These are phyloP conservation scores for Anas georgica DNA, from an alignment of 2,797 vertebrate species.

Conservation along the genomic window DNA sequence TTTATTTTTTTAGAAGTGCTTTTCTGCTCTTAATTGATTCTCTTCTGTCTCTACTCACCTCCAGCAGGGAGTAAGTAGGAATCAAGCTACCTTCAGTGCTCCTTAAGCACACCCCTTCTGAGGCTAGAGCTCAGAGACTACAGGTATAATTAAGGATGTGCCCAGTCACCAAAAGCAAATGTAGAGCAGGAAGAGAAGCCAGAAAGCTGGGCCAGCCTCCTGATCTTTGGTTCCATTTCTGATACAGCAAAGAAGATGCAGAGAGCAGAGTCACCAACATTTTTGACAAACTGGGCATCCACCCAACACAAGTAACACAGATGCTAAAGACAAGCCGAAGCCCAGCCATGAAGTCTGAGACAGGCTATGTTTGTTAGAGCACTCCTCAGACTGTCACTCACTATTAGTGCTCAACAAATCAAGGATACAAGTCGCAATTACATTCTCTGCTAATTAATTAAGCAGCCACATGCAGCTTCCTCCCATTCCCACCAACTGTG, in stretches of 20 bases:
- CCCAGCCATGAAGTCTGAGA: neutral
- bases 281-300: neutral
- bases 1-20: neutral
- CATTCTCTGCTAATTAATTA: conserved; percentile 36
- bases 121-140: neutral
- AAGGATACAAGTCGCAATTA: conserved; percentile 12
- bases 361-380: neutral
- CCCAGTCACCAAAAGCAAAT: neutral
- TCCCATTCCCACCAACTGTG: conserved; percentile 30
- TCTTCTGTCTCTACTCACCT: neutral
- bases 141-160: neutral
- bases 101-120: neutral
- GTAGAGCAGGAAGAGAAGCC: neutral
- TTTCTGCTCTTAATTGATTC: neutral
- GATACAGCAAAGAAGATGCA: neutral
- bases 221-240: neutral
- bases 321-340: neutral
- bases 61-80: neutral
- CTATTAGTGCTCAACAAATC: conserved; percentile 1
- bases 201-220: neutral
- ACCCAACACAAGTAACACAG: neutral
- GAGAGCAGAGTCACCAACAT: neutral
- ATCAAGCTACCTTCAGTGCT: neutral
- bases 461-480: conserved; percentile 3
- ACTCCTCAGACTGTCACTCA: conserved; percentile 35